phyloP scores from a whole-genome alignment of 1,140 invertebrate species.

The Micrasema minimum region DNA sequence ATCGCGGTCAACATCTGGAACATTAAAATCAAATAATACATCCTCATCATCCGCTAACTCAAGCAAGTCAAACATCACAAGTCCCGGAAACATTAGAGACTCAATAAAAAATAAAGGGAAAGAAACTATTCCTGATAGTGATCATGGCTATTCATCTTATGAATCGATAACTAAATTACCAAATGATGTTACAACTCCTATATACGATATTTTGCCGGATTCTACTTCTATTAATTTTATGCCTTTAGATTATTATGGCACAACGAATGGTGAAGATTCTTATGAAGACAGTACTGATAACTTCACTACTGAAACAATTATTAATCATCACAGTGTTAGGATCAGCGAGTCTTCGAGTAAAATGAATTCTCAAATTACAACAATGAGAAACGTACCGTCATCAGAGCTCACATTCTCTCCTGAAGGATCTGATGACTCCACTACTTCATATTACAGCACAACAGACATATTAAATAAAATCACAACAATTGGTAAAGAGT shows the following conservation, averaged over 20 bases:
- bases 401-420: slow-evolving; percentile 1
- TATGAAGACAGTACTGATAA: not conserved
- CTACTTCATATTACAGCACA: slow-evolving; percentile 10
- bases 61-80: too few species aligned
- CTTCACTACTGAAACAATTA: slow-evolving; percentile 2
- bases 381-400: slow-evolving; percentile 18
- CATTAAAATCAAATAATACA: too few species aligned
- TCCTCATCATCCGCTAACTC: too few species aligned
- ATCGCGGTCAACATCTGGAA: too few species aligned
- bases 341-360: not conserved
- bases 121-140: slow-evolving; percentile 20
- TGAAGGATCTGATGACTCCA: slow-evolving; percentile 5
- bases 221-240: slow-evolving; percentile 33
- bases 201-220: slow-evolving; percentile 34
- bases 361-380: slow-evolving; percentile 19
- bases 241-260: slow-evolving; percentile 20
- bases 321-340: not conserved
- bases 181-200: slow-evolving; percentile 42
- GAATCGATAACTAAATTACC: slow-evolving; percentile 49
- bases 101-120: too few species aligned
- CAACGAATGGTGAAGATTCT: slow-evolving; percentile 7
- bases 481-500: not conserved
- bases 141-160: slow-evolving; percentile 26
- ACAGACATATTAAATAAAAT: slow-evolving; percentile 17
- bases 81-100: too few species aligned